A percentile compares a stretch with the other conserved stretches of the same genome.
Evolutionary conservation across 2,888 invertebrate genomes (phyloP).

Genomic region (Chaetogeoica ovagalla): DNA sequence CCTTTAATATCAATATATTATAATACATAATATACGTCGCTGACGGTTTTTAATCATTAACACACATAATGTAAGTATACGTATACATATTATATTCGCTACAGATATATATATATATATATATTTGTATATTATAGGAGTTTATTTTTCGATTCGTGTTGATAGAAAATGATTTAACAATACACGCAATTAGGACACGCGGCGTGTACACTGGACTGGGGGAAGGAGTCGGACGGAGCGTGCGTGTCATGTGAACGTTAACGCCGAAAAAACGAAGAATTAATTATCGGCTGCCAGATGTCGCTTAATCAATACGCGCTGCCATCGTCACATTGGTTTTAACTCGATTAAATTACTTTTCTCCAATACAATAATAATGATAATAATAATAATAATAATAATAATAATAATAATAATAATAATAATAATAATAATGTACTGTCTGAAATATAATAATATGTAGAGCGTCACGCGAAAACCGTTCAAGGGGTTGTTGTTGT

Average conservation of each 20-base stretch:
- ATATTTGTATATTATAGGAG: neutral
- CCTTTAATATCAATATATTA: too few species aligned
- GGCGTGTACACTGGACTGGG: neutral
- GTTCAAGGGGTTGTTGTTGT: conserved; percentile 1
- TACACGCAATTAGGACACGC: conserved; percentile 43
- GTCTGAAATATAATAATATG: too few species aligned
- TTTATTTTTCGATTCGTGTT: conserved; percentile 12
- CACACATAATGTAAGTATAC: conserved; percentile 4
- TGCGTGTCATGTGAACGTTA: conserved; percentile 48
- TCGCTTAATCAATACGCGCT: conserved; percentile 40
- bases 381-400: too few species aligned
- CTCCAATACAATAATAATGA: neutral
- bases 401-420: too few species aligned
- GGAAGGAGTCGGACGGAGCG: neutral
- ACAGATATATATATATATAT: conserved; percentile 8
- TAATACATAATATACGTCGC: neutral
- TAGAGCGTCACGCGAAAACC: conserved; percentile 3
- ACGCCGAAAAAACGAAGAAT: conserved; percentile 30
- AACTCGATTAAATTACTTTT: conserved; percentile 43
- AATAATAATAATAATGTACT: too few species aligned
- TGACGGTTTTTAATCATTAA: conserved; percentile 5
- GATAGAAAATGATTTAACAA: conserved; percentile 49
- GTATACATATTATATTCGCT: neutral
- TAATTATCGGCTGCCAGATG: conserved; percentile 49
- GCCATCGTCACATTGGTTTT: conserved; percentile 24